Percentiles rank a stretch among this genome's conserved stretches.
Evolutionary conservation across 64 coral and sea anemone species (phyloP).

Genomic region (Dendrophyllia cribrosa): DNA sequence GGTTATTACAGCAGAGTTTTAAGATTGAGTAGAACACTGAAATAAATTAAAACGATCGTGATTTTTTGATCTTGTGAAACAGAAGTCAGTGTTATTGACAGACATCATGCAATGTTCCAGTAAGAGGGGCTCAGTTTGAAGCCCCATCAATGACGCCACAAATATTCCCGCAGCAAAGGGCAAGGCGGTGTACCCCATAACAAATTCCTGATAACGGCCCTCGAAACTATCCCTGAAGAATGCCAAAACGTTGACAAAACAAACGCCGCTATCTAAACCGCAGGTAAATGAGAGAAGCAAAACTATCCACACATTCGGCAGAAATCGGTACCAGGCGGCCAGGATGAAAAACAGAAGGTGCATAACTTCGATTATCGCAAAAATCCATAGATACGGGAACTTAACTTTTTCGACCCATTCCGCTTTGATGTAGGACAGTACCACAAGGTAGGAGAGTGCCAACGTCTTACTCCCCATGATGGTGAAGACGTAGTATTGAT

Average conservation of each 20-base stretch:
- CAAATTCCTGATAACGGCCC: constrained; percentile 62
- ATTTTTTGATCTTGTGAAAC: constrained; percentile 68
- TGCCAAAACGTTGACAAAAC: constrained; percentile 72
- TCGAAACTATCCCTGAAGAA: constrained; percentile 62
- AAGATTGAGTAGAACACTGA: background rate
- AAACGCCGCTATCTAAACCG: constrained; percentile 55
- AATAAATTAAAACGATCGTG: constrained; percentile 5
- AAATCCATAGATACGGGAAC: constrained; percentile 64
- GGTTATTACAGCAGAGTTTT: background rate
- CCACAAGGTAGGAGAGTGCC: constrained; percentile 67
- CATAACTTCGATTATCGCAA: constrained; percentile 34
- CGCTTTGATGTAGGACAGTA: constrained; percentile 32
- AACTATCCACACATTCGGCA: constrained; percentile 44
- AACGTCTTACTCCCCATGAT: constrained; percentile 60
- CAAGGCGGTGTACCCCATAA: constrained; percentile 63
- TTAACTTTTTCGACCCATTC: constrained; percentile 44
- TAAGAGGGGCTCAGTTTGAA: constrained; percentile 61
- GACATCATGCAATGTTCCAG: constrained; percentile 60
- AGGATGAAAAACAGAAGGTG: constrained; percentile 71
- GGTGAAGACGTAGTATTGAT: constrained; percentile 75
- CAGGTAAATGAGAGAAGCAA: constrained; percentile 53
- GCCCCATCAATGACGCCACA: constrained; percentile 61
- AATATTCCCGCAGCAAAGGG: constrained; percentile 46
- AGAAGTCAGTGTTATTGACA: constrained; percentile 62
- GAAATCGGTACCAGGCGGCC: constrained; percentile 87